A percentile compares a stretch with the other conserved stretches of the same genome.
Conservation (phyloP, 2,113 vertebrate genomes). For the Psammodynastes pulverulentus region DNA sequence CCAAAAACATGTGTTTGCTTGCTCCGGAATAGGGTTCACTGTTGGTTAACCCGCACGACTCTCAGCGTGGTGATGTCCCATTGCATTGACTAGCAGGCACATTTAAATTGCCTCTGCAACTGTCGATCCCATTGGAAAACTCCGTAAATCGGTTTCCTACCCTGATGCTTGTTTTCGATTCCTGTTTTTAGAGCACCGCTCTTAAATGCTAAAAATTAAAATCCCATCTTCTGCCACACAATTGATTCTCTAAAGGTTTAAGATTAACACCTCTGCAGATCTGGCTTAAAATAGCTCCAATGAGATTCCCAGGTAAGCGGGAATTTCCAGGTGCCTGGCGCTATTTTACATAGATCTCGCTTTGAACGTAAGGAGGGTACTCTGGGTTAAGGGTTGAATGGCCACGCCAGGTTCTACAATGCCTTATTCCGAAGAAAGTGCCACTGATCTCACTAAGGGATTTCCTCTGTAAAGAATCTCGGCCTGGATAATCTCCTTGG, state of each 20-base stretch:
- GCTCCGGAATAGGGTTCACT: constrained; percentile 14
- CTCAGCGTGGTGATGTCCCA: neutral
- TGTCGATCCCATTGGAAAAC: constrained; percentile 43
- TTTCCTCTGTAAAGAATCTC: neutral
- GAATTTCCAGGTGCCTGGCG: neutral
- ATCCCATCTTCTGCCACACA: neutral
- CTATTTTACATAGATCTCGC: neutral
- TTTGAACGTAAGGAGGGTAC: neutral
- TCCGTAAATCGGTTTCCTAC: neutral
- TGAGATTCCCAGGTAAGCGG: neutral
- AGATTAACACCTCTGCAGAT: neutral
- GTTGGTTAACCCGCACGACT: constrained; percentile 38
- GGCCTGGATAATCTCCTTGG: neutral
- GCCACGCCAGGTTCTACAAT: neutral
- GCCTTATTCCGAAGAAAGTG: neutral
- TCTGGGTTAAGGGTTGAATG: neutral
- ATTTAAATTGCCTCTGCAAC: constrained; percentile 39
- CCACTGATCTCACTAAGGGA: neutral
- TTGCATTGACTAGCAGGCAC: constrained; percentile 21
- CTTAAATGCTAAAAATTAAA: neutral
- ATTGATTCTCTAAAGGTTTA: neutral
- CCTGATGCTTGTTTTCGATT: neutral
- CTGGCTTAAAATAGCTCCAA: neutral
- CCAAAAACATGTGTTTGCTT: neutral
- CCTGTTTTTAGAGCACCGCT: neutral